Evolutionary conservation across 2,797 vertebrate genomes (phyloP).

Genomic region (Micrastur ruficollis): DNA sequence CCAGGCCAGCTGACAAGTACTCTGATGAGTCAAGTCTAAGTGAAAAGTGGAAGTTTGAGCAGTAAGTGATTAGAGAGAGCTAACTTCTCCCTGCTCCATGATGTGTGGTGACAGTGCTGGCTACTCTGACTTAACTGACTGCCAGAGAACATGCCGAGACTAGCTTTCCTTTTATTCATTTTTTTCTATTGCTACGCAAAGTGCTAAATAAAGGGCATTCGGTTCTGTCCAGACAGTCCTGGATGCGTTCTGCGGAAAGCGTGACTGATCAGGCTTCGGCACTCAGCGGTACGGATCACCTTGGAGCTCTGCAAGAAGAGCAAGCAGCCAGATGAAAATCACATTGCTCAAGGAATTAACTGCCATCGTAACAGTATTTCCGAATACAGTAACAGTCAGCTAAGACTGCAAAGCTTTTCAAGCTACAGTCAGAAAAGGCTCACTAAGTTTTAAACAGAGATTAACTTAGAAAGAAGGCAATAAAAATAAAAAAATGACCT

Average conservation of each 20-base stretch:
- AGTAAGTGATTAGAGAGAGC: neutral
- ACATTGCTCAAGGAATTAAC: neutral
- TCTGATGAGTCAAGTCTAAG: neutral
- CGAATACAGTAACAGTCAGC: neutral
- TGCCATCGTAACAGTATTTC: neutral
- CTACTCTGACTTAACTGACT: neutral
- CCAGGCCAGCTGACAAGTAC: neutral
- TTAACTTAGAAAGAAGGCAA: neutral
- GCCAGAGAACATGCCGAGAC: neutral
- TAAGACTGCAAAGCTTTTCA: neutral
- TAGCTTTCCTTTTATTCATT: neutral
- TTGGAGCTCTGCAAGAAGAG: neutral
- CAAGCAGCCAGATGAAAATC: neutral
- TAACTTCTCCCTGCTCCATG: neutral
- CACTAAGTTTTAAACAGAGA: neutral
- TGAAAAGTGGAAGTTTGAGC: neutral
- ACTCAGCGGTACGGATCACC: neutral
- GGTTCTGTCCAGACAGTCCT: neutral
- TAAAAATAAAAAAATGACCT: neutral
- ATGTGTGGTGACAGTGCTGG: neutral
- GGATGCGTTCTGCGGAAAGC: neutral
- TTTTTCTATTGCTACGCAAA: neutral
- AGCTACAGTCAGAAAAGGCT: neutral
- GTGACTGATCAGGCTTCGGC: neutral
- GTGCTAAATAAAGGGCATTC: neutral